Evolutionary conservation across 2,113 vertebrate species (phyloP).

Genomic region (Siniperca knerii): DNA sequence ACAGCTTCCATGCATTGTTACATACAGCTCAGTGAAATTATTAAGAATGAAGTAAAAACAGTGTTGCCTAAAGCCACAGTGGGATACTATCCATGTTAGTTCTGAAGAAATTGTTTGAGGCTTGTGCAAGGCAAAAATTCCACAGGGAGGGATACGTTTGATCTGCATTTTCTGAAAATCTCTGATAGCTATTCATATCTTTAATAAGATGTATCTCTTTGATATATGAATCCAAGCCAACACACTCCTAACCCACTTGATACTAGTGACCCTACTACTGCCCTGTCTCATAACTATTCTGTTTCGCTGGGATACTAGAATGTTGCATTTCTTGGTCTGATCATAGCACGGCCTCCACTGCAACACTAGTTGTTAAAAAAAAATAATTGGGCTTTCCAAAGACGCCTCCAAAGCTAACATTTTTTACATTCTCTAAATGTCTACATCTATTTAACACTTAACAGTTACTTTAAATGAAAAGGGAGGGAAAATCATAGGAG

Average conservation of each 20-base stretch:
- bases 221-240: not conserved
- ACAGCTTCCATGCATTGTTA: not conserved
- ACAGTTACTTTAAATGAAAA: conserved; percentile 53
- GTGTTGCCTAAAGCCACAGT: conserved; percentile 16
- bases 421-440: conserved; percentile 38
- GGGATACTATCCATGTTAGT: conserved; percentile 9
- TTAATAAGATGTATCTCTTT: conserved; percentile 37
- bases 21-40: not conserved
- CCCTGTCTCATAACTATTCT: conserved; percentile 8
- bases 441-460: conserved; percentile 46
- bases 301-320: not conserved
- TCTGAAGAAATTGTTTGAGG: conserved; percentile 27
- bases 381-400: conserved; percentile 19
- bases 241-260: conserved; percentile 14
- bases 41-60: not conserved
- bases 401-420: conserved; percentile 30
- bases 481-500: conserved; percentile 31
- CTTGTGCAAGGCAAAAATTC: conserved; percentile 3
- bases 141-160: conserved; percentile 3
- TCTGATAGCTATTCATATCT: conserved; percentile 7
- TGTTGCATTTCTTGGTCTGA: conserved; percentile 8
- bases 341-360: conserved; percentile 15
- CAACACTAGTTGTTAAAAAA: conserved; percentile 23
- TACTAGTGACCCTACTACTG: conserved; percentile 2
- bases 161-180: conserved; percentile 25